Conservation (phyloP, 2,113 vertebrate species). For the Crotalus tigris region DNA sequence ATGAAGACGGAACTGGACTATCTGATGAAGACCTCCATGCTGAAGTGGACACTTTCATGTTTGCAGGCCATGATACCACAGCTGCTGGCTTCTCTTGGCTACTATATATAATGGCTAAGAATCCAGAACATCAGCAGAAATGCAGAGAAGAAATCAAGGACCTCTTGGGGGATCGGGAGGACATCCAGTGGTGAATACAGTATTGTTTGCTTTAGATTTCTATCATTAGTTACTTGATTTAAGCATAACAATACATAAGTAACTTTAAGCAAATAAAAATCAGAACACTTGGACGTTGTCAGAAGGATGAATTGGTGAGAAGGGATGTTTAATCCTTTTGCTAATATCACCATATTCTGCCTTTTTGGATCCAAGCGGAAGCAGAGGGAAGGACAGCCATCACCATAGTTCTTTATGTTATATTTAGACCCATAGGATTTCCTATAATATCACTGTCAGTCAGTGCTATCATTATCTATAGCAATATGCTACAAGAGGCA, state of each 20-base stretch:
- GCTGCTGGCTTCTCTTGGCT: slow-evolving; percentile 74
- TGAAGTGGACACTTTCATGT: slow-evolving; percentile 83
- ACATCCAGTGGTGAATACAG: slow-evolving; percentile 69
- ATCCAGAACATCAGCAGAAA: slow-evolving; percentile 76
- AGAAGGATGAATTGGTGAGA: not conserved
- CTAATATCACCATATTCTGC: not conserved
- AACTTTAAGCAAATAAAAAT: not conserved
- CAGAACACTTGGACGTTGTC: not conserved
- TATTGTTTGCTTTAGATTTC: not conserved
- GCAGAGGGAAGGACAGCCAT: not conserved
- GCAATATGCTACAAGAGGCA: not conserved
- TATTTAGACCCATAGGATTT: not conserved
- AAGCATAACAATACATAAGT: not conserved
- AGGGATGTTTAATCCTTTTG: not conserved
- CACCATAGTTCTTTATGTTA: not conserved
- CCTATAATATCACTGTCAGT: not conserved
- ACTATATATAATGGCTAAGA: slow-evolving; percentile 72
- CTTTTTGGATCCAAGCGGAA: not conserved
- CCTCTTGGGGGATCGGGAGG: slow-evolving; percentile 63
- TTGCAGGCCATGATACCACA: slow-evolving; percentile 83
- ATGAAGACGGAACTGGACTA: slow-evolving; percentile 72
- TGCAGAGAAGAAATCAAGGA: slow-evolving; percentile 75
- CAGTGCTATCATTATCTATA: not conserved
- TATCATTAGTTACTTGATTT: not conserved
- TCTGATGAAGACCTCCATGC: slow-evolving; percentile 75